Evolutionary conservation across 2,113 vertebrate species (phyloP), one percentile per base, ranked within the genome.

Genomic region (Saguinus midas): DNA sequence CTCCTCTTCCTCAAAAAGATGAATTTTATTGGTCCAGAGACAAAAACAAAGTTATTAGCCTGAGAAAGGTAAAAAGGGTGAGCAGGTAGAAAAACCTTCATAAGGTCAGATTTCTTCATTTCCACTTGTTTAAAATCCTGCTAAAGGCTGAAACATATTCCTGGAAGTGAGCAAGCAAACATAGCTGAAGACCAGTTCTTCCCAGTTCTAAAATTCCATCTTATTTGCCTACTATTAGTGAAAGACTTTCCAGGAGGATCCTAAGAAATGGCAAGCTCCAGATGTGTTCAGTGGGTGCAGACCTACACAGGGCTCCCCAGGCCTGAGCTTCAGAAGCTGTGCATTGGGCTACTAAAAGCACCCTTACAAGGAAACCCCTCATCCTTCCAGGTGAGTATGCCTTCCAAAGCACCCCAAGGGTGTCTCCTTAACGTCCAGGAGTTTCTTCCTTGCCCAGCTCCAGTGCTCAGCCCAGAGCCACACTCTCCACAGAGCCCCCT

Each of bases 401-500:
- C 6, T n/a, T 40, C 35, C 21, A 35, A 48, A 18, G 25, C n/a
- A 85, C 80, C 4, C 16, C 43, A 66, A 9, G 0, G 18, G 37
- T 4, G 12, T 9, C 48, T 81, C 27, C 68, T 61, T 27, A 18
- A 17, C 79, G 37, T 7, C 29, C 21, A 27, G 29, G 0, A 68
- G 8, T 37, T 80, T 78, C 14, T 70, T 78, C 20, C 29, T 55
- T 61, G n/a, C 20, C 29, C 2, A 7, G 0, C 6, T 55, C 25
- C 55, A 20, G 3, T 12, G 9, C 29, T 29, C n/a, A 43, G 43
- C 11, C 43, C 61, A 43, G 90, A 80, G 10, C 25, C 32, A 57
- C 3, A 5, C 5, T 25, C 6, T 3, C 4, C 5, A 8, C 11
- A 12, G 27, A 43, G 17, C 29, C 50, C 16, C 21, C 48, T 40